Conservation (phyloP, 2,888 invertebrate genomes). For the Chorisops tibialis region DNA sequence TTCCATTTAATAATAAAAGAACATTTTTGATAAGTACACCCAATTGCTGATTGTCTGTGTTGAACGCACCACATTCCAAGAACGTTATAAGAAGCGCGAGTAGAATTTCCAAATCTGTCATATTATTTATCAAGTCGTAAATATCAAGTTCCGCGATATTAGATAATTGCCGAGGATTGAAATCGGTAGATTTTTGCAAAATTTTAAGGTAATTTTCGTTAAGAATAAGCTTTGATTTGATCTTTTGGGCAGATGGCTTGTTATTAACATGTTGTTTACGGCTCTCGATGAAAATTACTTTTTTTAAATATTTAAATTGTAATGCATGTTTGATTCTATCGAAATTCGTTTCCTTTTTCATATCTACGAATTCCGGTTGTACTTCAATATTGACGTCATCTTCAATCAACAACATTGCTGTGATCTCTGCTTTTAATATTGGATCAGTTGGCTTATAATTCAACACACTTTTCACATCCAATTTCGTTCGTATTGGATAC, state of each 20-base stretch:
- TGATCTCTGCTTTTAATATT: neutral
- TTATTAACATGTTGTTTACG: neutral
- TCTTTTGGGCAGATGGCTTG: neutral
- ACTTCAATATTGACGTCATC: neutral
- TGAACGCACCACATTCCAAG: neutral
- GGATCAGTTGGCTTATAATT: conserved; percentile 7
- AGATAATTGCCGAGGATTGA: neutral
- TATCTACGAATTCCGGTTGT: no score
- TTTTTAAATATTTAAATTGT: neutral
- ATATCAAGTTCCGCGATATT: neutral
- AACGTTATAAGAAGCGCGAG: neutral
- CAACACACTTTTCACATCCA: neutral
- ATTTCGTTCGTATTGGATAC: neutral
- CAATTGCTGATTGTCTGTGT: conserved; percentile 1
- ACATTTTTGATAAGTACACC: conserved; percentile 11
- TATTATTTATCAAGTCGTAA: conserved; percentile 8
- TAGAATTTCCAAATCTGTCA: conserved; percentile 1
- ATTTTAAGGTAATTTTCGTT: conserved; percentile 7
- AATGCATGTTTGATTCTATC: neutral
- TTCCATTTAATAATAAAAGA: neutral
- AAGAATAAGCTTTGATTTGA: neutral
- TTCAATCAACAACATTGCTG: neutral
- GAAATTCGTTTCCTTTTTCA: neutral
- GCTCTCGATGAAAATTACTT: conserved; percentile 8
- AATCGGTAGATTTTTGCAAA: conserved; percentile 9